phyloP scores from a whole-genome alignment of 2,888 invertebrate species.

The Nephrotoma appendiculata region DNA sequence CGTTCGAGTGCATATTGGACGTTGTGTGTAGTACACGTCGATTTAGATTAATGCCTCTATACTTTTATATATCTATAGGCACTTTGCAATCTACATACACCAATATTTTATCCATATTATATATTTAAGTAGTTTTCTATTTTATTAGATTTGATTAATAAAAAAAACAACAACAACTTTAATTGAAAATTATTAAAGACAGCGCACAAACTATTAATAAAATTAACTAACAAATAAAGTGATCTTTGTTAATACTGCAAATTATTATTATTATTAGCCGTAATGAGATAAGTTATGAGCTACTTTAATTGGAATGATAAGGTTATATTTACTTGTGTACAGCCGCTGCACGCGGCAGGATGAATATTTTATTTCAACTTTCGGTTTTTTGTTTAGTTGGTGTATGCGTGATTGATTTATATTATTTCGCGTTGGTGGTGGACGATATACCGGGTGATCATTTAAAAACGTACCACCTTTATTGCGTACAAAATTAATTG shows the following conservation, averaged over 20 bases:
- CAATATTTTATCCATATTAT: neutral
- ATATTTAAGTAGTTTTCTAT: neutral
- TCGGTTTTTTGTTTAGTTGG: neutral
- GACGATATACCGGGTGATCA: too few relatives aligned
- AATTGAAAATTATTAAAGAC: neutral
- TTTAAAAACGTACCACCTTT: too few relatives aligned
- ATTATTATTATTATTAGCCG: neutral
- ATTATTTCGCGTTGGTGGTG: neutral
- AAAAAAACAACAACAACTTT: neutral
- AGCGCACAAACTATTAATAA: neutral
- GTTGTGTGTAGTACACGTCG: neutral
- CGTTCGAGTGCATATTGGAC: neutral
- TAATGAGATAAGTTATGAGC: neutral
- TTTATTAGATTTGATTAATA: neutral
- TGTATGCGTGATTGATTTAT: neutral
- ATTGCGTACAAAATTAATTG: too few relatives aligned
- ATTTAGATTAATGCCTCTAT: neutral
- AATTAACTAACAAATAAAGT: neutral
- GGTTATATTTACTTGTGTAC: neutral
- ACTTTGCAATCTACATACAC: neutral
- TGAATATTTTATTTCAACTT: neutral
- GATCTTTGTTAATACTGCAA: neutral
- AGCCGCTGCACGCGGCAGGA: neutral
- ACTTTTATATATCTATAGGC: neutral
- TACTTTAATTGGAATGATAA: neutral